Evolutionary conservation across 2,113 vertebrate genomes (phyloP).

Genomic region (Sander vitreus): DNA sequence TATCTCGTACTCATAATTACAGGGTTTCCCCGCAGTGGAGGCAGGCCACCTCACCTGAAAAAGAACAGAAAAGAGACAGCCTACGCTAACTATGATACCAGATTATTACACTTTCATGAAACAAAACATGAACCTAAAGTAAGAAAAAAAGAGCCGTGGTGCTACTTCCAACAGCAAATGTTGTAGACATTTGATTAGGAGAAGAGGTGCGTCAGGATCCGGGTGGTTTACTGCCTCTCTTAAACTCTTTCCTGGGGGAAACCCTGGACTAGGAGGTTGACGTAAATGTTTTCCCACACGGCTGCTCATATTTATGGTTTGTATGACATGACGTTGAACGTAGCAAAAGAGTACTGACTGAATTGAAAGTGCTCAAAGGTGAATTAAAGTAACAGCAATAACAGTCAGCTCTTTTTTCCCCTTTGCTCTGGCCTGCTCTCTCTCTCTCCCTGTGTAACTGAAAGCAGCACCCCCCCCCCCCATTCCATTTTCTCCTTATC

Average conservation of each 20-base stretch:
- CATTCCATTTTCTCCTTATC: conserved; percentile 57
- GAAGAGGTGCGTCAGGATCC: background rate
- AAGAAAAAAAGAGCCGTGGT: background rate
- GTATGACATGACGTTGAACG: conserved; percentile 25
- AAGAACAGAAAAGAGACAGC: background rate
- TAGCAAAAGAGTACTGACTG: conserved; percentile 12
- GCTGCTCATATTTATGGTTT: conserved; percentile 17
- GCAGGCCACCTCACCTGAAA: conserved; percentile 2
- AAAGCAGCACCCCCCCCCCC: conserved; percentile 2
- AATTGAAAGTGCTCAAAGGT: conserved; percentile 32
- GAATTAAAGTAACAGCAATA: conserved; percentile 33
- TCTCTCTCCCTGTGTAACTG: conserved; percentile 10
- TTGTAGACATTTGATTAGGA: background rate
- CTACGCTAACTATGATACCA: background rate
- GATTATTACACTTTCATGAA: background rate
- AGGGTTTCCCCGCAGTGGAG: background rate
- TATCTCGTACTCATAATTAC: background rate
- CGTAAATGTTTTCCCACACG: conserved; percentile 1
- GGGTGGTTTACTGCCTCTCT: background rate
- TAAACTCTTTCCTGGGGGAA: conserved; percentile 15
- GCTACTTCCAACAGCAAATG: background rate
- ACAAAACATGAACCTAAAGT: background rate
- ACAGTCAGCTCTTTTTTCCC: conserved; percentile 7
- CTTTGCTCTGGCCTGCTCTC: background rate
- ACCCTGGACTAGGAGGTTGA: conserved; percentile 1